Percentiles rank a stretch among this genome's conserved stretches.
These are phyloP conservation scores for Centropyge bicolor DNA, from an alignment of 2,797 vertebrate species.

Conservation along the genomic window DNA sequence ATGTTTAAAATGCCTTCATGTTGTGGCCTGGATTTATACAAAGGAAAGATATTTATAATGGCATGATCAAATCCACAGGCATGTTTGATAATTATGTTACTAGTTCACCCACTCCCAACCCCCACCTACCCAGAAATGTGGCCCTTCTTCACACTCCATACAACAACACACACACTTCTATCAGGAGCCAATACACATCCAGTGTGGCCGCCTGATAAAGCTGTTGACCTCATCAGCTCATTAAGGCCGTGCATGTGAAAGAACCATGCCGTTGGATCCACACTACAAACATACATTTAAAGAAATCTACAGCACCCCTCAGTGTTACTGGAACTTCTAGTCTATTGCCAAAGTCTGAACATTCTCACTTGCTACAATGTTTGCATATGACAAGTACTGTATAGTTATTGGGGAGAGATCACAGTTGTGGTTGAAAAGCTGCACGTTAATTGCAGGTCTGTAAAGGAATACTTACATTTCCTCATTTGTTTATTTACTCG, in stretches of 20 bases:
- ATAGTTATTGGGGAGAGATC: not conserved
- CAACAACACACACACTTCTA: constrained; percentile 10
- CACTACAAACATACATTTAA: not conserved
- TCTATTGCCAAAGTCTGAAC: not conserved
- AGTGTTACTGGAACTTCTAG: not conserved
- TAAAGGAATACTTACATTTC: not conserved
- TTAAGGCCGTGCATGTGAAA: not conserved
- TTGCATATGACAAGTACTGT: not conserved
- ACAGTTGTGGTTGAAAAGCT: not conserved
- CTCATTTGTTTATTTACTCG: not conserved
- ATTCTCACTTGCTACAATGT: not conserved
- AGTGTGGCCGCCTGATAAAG: constrained; percentile 9
- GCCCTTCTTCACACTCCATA: not conserved
- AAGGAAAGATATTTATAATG: not conserved
- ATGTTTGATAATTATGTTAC: not conserved
- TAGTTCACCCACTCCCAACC: not conserved
- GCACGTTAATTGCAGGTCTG: not conserved
- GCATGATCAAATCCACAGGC: not conserved
- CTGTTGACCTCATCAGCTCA: not conserved
- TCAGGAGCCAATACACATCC: constrained; percentile 42
- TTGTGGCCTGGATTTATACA: not conserved
- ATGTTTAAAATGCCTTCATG: not conserved
- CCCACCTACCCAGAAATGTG: not conserved
- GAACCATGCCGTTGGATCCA: not conserved
- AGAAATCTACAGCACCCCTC: not conserved